phyloP scores from a whole-genome alignment of 1,140 invertebrate genomes.

The Stegodyphus dumicola region DNA sequence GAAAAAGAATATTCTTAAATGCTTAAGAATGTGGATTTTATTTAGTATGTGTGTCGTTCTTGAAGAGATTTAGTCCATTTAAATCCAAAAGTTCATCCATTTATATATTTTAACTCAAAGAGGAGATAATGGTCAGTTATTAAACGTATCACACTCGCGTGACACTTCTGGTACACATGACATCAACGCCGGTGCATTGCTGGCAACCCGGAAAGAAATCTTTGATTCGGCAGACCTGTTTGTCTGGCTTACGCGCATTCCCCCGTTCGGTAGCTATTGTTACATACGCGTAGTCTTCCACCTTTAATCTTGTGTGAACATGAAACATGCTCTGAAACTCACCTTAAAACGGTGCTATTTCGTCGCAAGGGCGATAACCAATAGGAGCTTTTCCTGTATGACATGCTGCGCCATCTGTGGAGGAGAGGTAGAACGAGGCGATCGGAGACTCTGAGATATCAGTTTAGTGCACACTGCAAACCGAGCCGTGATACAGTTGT shows the following conservation, averaged over 20 bases:
- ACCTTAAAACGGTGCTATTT: conserved; percentile 12
- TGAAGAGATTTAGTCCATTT: no score
- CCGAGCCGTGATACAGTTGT: neutral
- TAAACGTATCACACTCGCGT: no score
- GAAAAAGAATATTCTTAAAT: no score
- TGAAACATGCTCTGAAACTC: neutral
- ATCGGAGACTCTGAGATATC: neutral
- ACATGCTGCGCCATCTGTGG: conserved; percentile 14
- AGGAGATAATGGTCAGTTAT: no score
- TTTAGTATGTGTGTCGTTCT: no score
- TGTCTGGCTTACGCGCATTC: neutral
- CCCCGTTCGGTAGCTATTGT: neutral
- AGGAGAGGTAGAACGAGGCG: neutral
- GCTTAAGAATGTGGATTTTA: no score
- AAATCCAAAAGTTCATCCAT: no score
- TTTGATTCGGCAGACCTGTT: conserved; percentile 8
- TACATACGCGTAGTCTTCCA: conserved; percentile 2
- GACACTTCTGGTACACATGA: no score
- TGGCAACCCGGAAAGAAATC: conserved; percentile 10
- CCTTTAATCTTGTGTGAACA: neutral
- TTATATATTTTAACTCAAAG: no score
- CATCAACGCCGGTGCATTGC: no score
- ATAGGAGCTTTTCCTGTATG: neutral
- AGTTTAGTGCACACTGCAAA: conserved; percentile 13
- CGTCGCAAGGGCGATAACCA: conserved; percentile 8